phyloP scores from a whole-genome alignment of 2,113 vertebrate genomes.

The Ameiurus melas region DNA sequence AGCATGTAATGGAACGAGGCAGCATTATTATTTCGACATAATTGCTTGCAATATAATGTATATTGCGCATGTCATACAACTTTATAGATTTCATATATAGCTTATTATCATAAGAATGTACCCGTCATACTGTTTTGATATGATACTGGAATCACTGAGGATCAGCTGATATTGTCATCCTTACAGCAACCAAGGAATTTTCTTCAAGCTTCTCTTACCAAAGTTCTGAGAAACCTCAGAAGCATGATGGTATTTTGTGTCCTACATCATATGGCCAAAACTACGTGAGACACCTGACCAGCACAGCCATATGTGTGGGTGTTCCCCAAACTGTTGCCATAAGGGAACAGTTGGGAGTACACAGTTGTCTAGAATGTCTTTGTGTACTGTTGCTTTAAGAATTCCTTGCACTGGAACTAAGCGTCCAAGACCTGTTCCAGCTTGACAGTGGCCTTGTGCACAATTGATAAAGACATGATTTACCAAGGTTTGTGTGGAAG shows the following conservation, averaged over 20 bases:
- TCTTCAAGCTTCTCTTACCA: background rate
- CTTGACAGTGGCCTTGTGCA: no score
- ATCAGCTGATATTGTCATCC: background rate
- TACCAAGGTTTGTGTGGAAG: background rate
- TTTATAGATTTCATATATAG: background rate
- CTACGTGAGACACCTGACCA: background rate
- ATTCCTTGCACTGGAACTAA: background rate
- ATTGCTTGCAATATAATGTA: background rate
- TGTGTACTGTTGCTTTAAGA: background rate
- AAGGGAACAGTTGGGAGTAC: background rate
- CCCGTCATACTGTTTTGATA: background rate
- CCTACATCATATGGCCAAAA: background rate
- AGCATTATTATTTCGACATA: background rate
- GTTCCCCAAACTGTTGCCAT: background rate
- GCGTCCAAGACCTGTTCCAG: no score
- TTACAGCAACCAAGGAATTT: background rate
- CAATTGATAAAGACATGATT: background rate
- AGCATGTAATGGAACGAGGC: background rate
- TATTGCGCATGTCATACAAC: background rate
- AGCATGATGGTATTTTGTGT: background rate
- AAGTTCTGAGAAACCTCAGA: background rate
- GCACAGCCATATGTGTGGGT: background rate
- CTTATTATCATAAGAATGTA: background rate
- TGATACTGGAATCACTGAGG: background rate
- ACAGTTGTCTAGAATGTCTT: background rate